Percentiles rank a stretch among this genome's conserved stretches.
Evolutionary conservation across 2,888 invertebrate species (phyloP).

Genomic region (Catocala sponsa): DNA sequence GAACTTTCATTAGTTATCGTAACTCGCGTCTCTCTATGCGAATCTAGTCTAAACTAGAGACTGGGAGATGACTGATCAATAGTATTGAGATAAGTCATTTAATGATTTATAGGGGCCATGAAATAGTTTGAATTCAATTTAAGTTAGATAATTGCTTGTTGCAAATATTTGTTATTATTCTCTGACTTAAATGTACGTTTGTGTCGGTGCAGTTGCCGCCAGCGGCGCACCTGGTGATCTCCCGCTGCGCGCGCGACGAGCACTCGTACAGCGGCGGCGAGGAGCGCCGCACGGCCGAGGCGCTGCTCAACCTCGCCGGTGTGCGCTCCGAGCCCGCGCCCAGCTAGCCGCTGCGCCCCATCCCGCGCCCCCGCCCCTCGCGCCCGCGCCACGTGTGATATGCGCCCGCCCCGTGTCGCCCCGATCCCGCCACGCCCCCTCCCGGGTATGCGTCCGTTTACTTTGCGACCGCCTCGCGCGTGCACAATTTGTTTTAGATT

Average conservation of each 20-base stretch:
- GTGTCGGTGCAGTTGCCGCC: slow-evolving; percentile 71
- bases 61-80: too few relatives aligned
- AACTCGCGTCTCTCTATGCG: too few relatives aligned
- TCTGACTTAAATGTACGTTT: too few relatives aligned
- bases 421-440: not conserved
- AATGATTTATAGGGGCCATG: too few relatives aligned
- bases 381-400: too few relatives aligned
- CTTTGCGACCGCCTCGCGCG: not conserved
- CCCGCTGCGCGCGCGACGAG: slow-evolving; percentile 96
- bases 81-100: too few relatives aligned
- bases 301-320: slow-evolving; percentile 83
- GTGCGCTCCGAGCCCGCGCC: slow-evolving; percentile 62
- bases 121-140: too few relatives aligned
- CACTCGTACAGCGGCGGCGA: slow-evolving; percentile 95
- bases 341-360: slow-evolving; percentile 37
- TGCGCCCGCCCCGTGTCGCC: not conserved
- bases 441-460: slow-evolving; percentile 7
- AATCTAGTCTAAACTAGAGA: too few relatives aligned
- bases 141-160: too few relatives aligned
- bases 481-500: slow-evolving; percentile 1
- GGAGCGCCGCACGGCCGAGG: slow-evolving; percentile 85
- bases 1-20: too few relatives aligned
- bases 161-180: too few relatives aligned
- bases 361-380: not conserved
- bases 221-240: slow-evolving; percentile 90